Conservation (phyloP, 2,888 invertebrate genomes). For the Clepsis dumicolana region DNA sequence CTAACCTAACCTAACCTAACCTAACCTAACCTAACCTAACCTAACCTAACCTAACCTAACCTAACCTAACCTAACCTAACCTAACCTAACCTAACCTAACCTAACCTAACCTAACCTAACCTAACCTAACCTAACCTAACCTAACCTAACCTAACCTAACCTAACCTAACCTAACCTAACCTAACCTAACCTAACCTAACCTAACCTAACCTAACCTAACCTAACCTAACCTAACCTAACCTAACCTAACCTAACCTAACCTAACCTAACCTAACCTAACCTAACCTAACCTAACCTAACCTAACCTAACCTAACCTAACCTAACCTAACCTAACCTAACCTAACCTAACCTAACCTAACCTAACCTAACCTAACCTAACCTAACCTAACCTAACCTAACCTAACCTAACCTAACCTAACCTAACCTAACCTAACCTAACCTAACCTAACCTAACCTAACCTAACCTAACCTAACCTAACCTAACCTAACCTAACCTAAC, state of each 20-base stretch:
- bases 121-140: conserved; percentile 44
- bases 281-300: conserved; percentile 45
- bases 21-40: conserved; percentile 47
- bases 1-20: conserved; percentile 45
- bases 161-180: conserved; percentile 45
- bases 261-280: conserved; percentile 46
- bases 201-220: too few relatives aligned
- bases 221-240: conserved; percentile 47
- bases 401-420: conserved; percentile 43
- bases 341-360: conserved; percentile 45
- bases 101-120: too few relatives aligned
- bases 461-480: conserved; percentile 43
- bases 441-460: conserved; percentile 44
- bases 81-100: conserved; percentile 45
- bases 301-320: conserved; percentile 45
- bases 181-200: conserved; percentile 47
- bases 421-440: conserved; percentile 45
- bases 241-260: conserved; percentile 46
- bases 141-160: conserved; percentile 44
- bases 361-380: conserved; percentile 36
- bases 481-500: conserved; percentile 44
- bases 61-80: conserved; percentile 37
- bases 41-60: conserved; percentile 47
- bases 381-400: conserved; percentile 30
- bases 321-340: conserved; percentile 43